Conservation (phyloP, 2,888 invertebrate genomes). For the Plusia festucae region DNA sequence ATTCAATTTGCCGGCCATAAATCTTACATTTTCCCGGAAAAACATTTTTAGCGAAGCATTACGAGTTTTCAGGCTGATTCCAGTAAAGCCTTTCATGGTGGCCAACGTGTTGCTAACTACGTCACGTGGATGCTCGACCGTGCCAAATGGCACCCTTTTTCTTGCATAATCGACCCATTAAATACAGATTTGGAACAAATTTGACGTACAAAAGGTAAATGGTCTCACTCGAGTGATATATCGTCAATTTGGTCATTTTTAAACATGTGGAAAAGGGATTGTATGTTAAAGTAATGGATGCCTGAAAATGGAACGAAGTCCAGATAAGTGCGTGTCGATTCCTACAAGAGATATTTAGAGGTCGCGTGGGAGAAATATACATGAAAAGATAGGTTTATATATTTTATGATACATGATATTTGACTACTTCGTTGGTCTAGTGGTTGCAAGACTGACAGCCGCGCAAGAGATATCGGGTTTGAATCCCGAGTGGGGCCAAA, state of each 20-base stretch:
- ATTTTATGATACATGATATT: too few species aligned
- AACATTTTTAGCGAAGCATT: background rate
- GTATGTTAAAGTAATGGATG: too few species aligned
- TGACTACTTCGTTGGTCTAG: too few species aligned
- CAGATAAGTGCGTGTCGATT: too few species aligned
- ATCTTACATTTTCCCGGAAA: background rate
- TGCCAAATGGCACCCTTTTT: conserved; percentile 12
- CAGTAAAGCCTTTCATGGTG: conserved; percentile 5
- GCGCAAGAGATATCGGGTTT: too few species aligned
- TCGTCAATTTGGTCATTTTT: background rate
- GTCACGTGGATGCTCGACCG: conserved; percentile 14
- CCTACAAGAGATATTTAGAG: too few species aligned
- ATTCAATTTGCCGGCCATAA: background rate
- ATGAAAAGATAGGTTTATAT: too few species aligned
- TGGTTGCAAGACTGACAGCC: too few species aligned
- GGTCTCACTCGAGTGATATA: background rate
- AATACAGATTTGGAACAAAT: conserved; percentile 35
- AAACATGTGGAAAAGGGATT: background rate
- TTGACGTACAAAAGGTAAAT: conserved; percentile 11
- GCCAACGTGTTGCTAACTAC: background rate
- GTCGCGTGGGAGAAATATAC: too few species aligned
- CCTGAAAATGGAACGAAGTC: too few species aligned
- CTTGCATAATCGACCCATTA: conserved; percentile 40
- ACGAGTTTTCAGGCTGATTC: background rate
- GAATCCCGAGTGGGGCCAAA: too few species aligned